Conservation (phyloP, 92 coral and sea anemone species). For the Montipora capitata region DNA sequence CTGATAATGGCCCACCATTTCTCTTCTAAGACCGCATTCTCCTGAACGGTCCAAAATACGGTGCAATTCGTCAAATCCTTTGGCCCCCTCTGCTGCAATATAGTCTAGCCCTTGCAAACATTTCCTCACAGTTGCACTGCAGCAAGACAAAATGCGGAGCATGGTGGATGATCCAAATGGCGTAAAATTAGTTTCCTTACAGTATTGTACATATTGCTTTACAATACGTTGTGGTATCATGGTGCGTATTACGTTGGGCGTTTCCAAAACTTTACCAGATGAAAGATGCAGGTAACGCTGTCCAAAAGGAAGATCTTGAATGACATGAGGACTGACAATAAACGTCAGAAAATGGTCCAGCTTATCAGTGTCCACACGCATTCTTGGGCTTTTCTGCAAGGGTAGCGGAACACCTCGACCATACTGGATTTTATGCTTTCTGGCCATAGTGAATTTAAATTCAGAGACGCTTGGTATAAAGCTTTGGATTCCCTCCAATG, state of each 20-base stretch:
- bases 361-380: conserved; percentile 2
- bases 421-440: conserved; percentile 4
- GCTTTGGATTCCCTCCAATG: background rate
- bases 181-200: conserved; percentile 19
- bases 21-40: conserved; percentile 11
- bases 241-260: conserved; percentile 63
- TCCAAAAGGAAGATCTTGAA: conserved; percentile 55
- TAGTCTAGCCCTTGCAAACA: conserved; percentile 39
- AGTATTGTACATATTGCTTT: conserved; percentile 44
- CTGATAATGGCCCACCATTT: conserved; percentile 23
- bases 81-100: conserved; percentile 55
- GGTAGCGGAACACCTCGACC: conserved; percentile 2
- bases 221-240: conserved; percentile 59
- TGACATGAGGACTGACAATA: conserved; percentile 11
- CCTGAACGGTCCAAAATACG: conserved; percentile 28
- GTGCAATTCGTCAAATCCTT: conserved; percentile 46
- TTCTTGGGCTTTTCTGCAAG: conserved; percentile 19
- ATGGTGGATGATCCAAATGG: conserved; percentile 48
- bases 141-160: conserved; percentile 25
- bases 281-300: conserved; percentile 64
- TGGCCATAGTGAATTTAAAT: conserved; percentile 13
- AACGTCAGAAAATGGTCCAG: conserved; percentile 27
- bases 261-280: conserved; percentile 40
- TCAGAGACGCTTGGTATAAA: conserved; percentile 1
- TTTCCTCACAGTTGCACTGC: conserved; percentile 45